Base-by-base conservation (phyloP, 2,888 invertebrate species). In the Andrena dorsata region DNA sequence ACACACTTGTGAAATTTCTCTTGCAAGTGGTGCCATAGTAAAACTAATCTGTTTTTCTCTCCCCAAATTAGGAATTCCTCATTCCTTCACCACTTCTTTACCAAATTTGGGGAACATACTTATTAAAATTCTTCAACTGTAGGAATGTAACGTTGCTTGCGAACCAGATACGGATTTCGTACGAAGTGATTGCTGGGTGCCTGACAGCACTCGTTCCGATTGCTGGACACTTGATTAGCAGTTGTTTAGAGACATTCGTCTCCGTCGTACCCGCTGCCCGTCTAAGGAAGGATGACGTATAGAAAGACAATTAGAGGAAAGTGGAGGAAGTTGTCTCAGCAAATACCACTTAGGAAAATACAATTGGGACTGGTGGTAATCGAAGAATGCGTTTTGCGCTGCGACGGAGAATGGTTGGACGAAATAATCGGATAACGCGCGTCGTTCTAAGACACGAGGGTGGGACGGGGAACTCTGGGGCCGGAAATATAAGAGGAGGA, bases 371-470 rank as follows among this genome's bases (percentile, higher is more conserved):
- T 65, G 78, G 71, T 71, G 83, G 78, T 80, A 81, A 86, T 82
- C 89, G 80, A 85, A 85, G 83, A 80, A 86, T 86, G 86, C 83
- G 82, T 86, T 26, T 84, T 41, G 83, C 64, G 64, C 76, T 60
- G 60, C 30, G 56, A 75, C 76, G 60, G 86, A 77, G 76, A 88
- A 84, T 58, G 41, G 74, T 70, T 56, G 77, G 74, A 35, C 75
- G 83, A 88, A 90, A 90, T 90, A 90, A 90, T 90, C 89, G 90
- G 90, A 90, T 90, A 89, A 90, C 79, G 86, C 85, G 76, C 79
- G 56, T 73, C 76, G 79, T 65, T 73, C 75, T 26, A 61, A 64
- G 56, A 60, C 74, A 53, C 35, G 51, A 26, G 63, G 78, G 80
- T 65, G 71, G 70, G 84, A 83, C 77, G 77, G 83, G 74, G 76